Base-by-base conservation (phyloP, 2,888 invertebrate genomes). In the Drosophila algonquin region DNA sequence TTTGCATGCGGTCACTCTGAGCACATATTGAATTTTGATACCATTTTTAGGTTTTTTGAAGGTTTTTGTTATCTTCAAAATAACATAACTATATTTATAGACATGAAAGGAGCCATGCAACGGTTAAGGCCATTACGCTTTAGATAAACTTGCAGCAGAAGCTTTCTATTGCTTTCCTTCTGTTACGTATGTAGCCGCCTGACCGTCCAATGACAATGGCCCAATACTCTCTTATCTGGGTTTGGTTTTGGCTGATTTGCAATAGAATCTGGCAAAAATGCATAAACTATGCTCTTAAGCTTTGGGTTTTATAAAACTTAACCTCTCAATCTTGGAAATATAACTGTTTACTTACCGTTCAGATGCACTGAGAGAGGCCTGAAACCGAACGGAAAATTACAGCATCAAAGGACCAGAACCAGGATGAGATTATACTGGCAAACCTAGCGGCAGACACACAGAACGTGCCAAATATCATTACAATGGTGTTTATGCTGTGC, bases 21-120 rank as follows among this genome's bases (percentile, higher is more conserved):
- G 27, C 24, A 35, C 47, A 54, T 63, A 83, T 77, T 75, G 79
- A 82, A 81, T 86, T 84, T 87, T 84, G 68, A 72, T 84, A 78
- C 76, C 87, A 87, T 71, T 84, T 83, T 84, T 81, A 81, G 85
- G 69, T 77, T 79, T 81, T 81, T 63, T 48, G 32, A 10, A 55
- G 65, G 75, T 77, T 73, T 70, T 63, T 70, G 71, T 62, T 72
- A 65, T 44, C 40, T 64, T 32, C 44, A 50, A 69, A 69, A 60
- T 50, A 48, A 54, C 69, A 24, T 27, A 21, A 16, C 12, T 14
- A 24, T 69, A 48, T 53, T 53, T 48, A 50, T 67, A 67, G 48
- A 18, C 18, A 1, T n/a, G 6, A 18, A 32, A 30, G 8, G 30
- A 14, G 18, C 18, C 1, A 27, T 35, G n/a, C 16, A 14, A 8